Base-by-base conservation (phyloP, 2,888 invertebrate species). In the Luperina testacea region DNA sequence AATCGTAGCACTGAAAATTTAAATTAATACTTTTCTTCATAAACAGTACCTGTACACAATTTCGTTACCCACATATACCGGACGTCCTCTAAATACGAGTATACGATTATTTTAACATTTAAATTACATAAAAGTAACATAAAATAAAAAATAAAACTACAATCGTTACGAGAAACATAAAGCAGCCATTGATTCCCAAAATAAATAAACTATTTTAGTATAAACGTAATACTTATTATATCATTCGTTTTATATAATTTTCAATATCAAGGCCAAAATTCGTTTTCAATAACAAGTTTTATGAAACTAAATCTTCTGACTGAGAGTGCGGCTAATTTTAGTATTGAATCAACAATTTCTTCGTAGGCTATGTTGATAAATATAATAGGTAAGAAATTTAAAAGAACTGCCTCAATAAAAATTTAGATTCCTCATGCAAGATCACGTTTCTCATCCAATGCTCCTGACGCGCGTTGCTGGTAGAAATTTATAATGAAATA, bases 231-330 rank as follows among this genome's bases (percentile, higher is more conserved):
- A 73, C 73, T 86, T 84, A 78, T 86, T 73, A 64, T 65, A 86
- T 75, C 81, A 80, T 38, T 78, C 80, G 48, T 85, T 80, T 70
- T 65, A 72, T 75, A 77, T 79, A 68, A 85, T 82, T 84, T 87
- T 87, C 88, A 87, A 78, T 82, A 86, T 74, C 82, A 82, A 88
- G 85, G 79, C 42, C 57, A 38, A 48, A 17, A 11, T 38, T 42
- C 68, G 61, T 32, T 32, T 71, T 72, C 38, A 78, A 78, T 70
- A 81, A 80, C 70, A 83, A 59, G 51, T 64, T 84, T 79, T 79
- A 65, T 72, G 48, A 68, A 80, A 77, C 15, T 4, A 53, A 71
- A 71, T 67, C 59, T 82, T 75, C n/a, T 32, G 59, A 53, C n/a
- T 24, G 32, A 38, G 32, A 53, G 27, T 48, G n/a, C 27, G 8